Base-by-base conservation (phyloP, 2,113 vertebrate genomes). In the Cynoglossus semilaevis region DNA sequence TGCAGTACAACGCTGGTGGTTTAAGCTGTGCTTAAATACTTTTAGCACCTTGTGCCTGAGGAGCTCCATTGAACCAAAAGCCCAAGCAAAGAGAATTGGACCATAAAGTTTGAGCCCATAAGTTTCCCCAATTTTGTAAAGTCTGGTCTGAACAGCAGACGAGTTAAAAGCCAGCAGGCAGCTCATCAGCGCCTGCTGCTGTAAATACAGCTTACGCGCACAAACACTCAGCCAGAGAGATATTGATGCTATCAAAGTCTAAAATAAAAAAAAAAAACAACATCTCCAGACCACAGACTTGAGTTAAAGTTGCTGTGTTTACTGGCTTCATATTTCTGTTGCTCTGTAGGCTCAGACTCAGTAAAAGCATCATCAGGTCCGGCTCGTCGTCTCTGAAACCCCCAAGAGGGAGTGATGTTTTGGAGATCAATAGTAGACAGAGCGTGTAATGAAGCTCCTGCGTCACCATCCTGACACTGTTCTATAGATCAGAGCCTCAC, bases 361-460 rank as follows among this genome's bases (percentile, higher is more conserved):
- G 14, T 36, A 34, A 44, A 29, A 62, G 47, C 49, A 55, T 18
- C 38, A 45, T 60, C 52, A 49, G 37, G 45, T 48, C 53, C 37
- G 22, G 11, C 45, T 47, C 68, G 29, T 15, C 5, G 4, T n/a
- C 51, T 62, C 43, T 36, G 1, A 45, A 52, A 58, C 38, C 37
- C n/a, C 48, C 50, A 52, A 18, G 37, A 14, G 47, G 17, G n/a
- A 29, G 41, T 46, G 44, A 40, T 55, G 38, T 44, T 56, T 51
- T 17, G 51, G 55, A 75, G 67, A 82, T 83, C 71, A 63, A 81
- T 76, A 57, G 43, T 53, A 80, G 69, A 72, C 58, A 70, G 71
- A 63, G 16, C 1, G 56, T 52, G 42, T 51, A 70, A 66, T 67
- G 29, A 78, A 65, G 58, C 50, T 38, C 14, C 75, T 53, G 43